Base-by-base conservation (phyloP, 2,888 invertebrate species). In the Sinotaia quadrata region DNA sequence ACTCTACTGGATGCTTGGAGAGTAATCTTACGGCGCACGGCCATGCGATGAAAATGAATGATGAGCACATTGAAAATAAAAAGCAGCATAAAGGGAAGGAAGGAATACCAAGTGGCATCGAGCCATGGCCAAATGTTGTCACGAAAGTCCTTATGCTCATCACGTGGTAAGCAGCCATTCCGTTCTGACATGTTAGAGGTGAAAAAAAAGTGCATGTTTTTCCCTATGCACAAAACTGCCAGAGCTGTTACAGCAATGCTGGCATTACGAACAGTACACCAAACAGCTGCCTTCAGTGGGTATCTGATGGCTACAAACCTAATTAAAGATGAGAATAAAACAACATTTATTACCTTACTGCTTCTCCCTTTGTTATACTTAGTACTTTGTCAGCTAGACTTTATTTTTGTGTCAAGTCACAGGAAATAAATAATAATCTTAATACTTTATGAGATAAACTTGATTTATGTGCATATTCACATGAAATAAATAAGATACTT, bases 21-120 rank as follows among this genome's bases (percentile, higher is more conserved):
- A 10, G 34, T 36, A 8, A 52, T 33, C 27, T 36, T 24, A 2
- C 24, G 36, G 31, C 59, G 61, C 41, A 31, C 56, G 21, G 60
- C 67, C 33, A 31, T 41, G 36, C 57, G 62, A 34, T 71, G 61
- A 44, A 58, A 52, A 8, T 68, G 63, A 12, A 84, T 81, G 44
- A 84, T 83, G 33, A 83, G 72, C 31, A 77, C 67, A 68, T 84
- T 84, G 52, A 84, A 79, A n/a, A 81, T 63, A 18, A 83, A 59
- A 8, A 82, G 69, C 10, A 81, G 60, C 5, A 70, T 52, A 57
- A 83, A 81, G 7, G 84, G 84, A n/a, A 80, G 57, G 67, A 82
- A 84, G 24, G 81, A 83, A 60, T 84, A 82, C 15, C 82, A 61
- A 12, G 76, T 67, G 7, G 81, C 83, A 66, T 84, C 84, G 10